phyloP scores from a whole-genome alignment of 2,113 vertebrate species.

The Electrona antarctica region DNA sequence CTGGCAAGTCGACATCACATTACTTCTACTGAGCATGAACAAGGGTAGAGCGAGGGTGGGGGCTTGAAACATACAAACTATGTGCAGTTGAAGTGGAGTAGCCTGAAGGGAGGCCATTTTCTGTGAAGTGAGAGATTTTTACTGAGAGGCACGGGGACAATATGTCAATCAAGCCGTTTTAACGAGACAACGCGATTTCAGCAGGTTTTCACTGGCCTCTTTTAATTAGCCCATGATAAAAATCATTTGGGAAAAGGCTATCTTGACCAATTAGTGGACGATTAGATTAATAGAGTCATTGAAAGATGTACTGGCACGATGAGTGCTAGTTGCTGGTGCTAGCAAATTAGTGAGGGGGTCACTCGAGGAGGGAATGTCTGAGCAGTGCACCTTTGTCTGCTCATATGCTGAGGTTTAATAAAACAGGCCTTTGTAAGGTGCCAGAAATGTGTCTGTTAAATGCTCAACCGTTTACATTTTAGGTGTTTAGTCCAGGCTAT shows the following conservation, averaged over 20 bases:
- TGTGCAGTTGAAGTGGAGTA: neutral
- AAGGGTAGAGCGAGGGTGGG: neutral
- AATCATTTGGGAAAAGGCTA: constrained; percentile 74
- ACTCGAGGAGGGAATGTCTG: constrained; percentile 33
- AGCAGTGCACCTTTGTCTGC: constrained; percentile 39
- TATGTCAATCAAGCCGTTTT: constrained; percentile 66
- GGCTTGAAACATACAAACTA: neutral
- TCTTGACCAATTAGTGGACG: constrained; percentile 78
- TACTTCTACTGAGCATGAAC: constrained; percentile 11
- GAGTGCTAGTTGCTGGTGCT: constrained; percentile 55
- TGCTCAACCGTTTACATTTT: no score
- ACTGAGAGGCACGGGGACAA: neutral
- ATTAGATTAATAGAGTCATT: constrained; percentile 79
- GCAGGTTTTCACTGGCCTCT: constrained; percentile 48
- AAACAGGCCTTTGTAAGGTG: constrained; percentile 9
- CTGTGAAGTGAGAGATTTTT: neutral
- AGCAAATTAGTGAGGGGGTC: constrained; percentile 65
- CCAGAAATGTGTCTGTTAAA: neutral
- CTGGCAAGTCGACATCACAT: constrained; percentile 74
- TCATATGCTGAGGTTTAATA: constrained; percentile 54
- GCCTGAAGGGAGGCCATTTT: neutral
- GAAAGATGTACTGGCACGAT: constrained; percentile 67
- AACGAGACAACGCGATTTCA: constrained; percentile 57
- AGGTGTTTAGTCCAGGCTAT: no score
- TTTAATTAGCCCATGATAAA: constrained; percentile 76